Conservation (phyloP, 2,113 vertebrate genomes). For the Scalopus aquaticus region DNA sequence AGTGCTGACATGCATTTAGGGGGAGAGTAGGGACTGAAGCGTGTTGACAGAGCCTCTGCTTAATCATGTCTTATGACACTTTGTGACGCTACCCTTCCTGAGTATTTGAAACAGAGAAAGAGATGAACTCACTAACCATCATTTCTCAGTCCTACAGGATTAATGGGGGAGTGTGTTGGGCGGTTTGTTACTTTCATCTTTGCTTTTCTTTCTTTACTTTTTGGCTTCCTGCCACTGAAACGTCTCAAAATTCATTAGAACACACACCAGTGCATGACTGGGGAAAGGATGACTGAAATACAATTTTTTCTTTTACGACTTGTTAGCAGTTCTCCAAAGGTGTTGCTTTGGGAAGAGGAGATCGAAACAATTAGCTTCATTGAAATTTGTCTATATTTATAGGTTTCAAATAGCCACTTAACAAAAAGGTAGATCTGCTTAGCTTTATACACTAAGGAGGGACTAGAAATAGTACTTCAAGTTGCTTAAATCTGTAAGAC, state of each 20-base stretch:
- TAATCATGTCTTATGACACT: no score
- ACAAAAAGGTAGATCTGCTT: background rate
- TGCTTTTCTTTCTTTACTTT: background rate
- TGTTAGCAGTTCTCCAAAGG: background rate
- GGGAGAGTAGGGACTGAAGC: background rate
- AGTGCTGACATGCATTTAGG: background rate
- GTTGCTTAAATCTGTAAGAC: background rate
- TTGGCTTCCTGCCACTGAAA: background rate
- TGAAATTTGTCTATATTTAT: constrained; percentile 2
- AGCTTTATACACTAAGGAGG: background rate
- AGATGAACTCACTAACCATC: background rate
- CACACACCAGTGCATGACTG: background rate
- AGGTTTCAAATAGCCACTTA: background rate
- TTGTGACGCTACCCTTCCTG: background rate
- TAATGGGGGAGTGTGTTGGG: background rate
- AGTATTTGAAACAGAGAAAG: background rate
- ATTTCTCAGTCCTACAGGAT: background rate
- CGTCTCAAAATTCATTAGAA: background rate
- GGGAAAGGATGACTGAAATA: background rate
- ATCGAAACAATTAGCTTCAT: background rate
- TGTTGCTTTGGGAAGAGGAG: background rate
- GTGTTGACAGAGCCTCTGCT: background rate
- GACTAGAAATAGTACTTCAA: background rate
- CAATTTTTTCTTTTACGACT: background rate
- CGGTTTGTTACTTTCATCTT: background rate